Conservation (phyloP, 2,113 vertebrate species). For the Cyphomyrus discorhynchus region DNA sequence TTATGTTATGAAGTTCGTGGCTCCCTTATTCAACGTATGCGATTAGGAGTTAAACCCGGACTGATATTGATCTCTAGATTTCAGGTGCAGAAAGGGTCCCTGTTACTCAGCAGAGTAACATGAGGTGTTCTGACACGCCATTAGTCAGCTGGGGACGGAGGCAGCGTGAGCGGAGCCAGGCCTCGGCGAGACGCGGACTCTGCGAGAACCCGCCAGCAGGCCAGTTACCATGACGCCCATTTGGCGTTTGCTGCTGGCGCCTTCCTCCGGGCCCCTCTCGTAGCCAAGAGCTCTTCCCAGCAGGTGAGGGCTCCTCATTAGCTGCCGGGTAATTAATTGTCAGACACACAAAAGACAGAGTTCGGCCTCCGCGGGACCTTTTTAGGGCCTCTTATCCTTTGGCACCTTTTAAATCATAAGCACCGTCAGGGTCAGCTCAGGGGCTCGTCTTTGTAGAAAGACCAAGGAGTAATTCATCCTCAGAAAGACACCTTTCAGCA, state of each 20-base stretch:
- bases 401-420: slow-evolving; percentile 39
- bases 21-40: slow-evolving; percentile 14
- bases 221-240: slow-evolving; percentile 36
- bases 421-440: slow-evolving; percentile 20
- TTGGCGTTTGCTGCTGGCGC: slow-evolving; percentile 24
- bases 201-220: neutral
- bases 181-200: slow-evolving; percentile 8
- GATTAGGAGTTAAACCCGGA: slow-evolving; percentile 6
- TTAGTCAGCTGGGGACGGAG: slow-evolving; percentile 21
- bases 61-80: slow-evolving; percentile 16
- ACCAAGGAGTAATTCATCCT: slow-evolving; percentile 28
- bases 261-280: neutral
- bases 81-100: neutral
- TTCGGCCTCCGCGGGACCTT: slow-evolving; percentile 32
- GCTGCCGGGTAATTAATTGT: slow-evolving; percentile 61
- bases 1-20: neutral
- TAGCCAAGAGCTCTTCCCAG: slow-evolving; percentile 27
- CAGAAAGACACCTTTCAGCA: slow-evolving; percentile 29
- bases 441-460: slow-evolving; percentile 17
- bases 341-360: slow-evolving; percentile 50
- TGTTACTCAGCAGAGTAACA: slow-evolving; percentile 20
- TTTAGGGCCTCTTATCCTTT: slow-evolving; percentile 39
- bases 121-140: slow-evolving; percentile 21
- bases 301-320: slow-evolving; percentile 53
- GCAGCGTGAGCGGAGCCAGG: slow-evolving; percentile 3